Base-by-base conservation (phyloP, 1,140 invertebrate species). In the Rhyzopertha dominica region DNA sequence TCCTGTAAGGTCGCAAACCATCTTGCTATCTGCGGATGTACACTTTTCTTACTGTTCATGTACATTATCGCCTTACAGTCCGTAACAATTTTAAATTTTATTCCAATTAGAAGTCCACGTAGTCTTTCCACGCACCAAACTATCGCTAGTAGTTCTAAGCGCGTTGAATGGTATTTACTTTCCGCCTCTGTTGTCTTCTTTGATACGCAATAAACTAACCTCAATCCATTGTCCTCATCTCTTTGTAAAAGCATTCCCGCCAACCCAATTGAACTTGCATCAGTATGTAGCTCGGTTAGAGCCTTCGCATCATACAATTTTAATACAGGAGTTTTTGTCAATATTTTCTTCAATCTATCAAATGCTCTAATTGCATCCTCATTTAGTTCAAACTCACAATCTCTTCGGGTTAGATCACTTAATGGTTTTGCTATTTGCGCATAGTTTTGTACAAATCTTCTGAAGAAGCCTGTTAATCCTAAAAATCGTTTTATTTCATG, bases 61-160 rank as follows among this genome's bases (percentile, higher is more conserved):
- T 39, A 24, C 13, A 32, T 32, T 31, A 55, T 31, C 1, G 49
- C 35, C 18, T 56, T 48, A 40, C 68, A 70, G 58, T 58, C 68
- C 2, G 43, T 68, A 28, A 67, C 55, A 30, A 61, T 57, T 34
- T 32, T 63, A 32, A 71, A 72, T 7, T 32, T 28, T n/a, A 61
- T 63, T 1, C 63, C 65, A n/a, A 67, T 10, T 9, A 69, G 19
- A 31, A 61, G 66, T 7, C 63, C 50, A 18, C 63, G 53, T 28
- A 70, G 25, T 22, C 47, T 43, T 20, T 52, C 40, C 17, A 49
- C 30, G 31, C 46, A 37, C 22, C 36, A 52, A 3, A 52, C 35
- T 18, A 51, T 44, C 0, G 60, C 61, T 8, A 63, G 10, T 13
- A 57, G 32, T 42, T 61, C 58, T 16, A 61, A 34, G 36, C 54